A percentile compares a stretch with the other conserved stretches of the same genome.
phyloP scores from a whole-genome alignment of 2,113 vertebrate species.

The Notiomystis cincta region DNA sequence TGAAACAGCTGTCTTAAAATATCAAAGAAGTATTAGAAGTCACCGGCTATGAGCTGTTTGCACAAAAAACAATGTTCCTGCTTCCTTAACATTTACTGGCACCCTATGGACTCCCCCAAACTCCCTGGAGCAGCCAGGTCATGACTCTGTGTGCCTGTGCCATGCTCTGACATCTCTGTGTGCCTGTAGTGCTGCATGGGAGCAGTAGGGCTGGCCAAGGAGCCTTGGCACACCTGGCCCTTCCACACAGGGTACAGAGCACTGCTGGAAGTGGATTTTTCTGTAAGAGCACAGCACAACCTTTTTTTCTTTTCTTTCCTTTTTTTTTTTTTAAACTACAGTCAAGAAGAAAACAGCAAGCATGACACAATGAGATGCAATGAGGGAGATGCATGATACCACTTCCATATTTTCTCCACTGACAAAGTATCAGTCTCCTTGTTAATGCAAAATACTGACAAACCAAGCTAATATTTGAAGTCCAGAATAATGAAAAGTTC shows the following conservation, averaged over 20 bases:
- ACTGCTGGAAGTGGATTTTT: background rate
- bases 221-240: background rate
- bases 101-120: background rate
- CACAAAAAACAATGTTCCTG: background rate
- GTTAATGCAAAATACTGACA: background rate
- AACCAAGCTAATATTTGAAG: background rate
- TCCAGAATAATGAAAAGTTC: background rate
- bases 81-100: background rate
- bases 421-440: background rate
- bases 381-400: fast-evolving
- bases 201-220: background rate
- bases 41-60: background rate
- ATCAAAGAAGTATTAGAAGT: background rate
- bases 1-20: background rate
- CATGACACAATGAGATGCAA: background rate
- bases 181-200: background rate
- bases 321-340: background rate
- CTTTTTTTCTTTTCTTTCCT: too few species aligned
- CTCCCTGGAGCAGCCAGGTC: background rate
- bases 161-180: background rate
- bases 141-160: background rate
- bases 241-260: background rate
- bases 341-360: background rate
- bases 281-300: background rate
- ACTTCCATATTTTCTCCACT: background rate